Evolutionary conservation across 23 tunicate genomes (phyloP), one percentile per base, ranked within the genome.

Genomic region (Clavelina lepadiformis): DNA sequence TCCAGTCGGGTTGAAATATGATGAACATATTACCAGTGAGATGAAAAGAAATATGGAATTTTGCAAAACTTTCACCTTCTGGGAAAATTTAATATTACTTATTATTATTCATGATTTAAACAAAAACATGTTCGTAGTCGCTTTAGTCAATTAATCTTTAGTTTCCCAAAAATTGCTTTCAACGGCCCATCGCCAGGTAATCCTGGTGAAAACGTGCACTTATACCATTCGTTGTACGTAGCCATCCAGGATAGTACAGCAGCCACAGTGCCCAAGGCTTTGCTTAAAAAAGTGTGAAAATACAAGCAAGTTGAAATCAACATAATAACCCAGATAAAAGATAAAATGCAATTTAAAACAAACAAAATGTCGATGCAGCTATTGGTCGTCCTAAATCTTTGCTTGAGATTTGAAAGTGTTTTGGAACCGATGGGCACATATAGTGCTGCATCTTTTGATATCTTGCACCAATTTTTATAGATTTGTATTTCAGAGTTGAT

Each of bases 171-270:
- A 2, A 80, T 13, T 25, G 51, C 69, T 13, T 63, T 46, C 5
- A 83, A 36, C 23, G 65, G 74, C 11, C 86, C 83, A 49, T 61
- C 15, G 22, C 83, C 92, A 20, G 92, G 92, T 33, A 67, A 18
- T 1, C 72, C 63, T 7, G 83, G 83, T n/a, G 79, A 78, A 13
- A 49, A 45, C 47, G 35, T 56, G 50, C 35, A 22, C 41, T 67
- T 75, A 38, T 51, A 83, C 69, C 72, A 75, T 37, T 76, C 83
- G 38, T 76, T 66, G 72, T 83, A 83, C 19, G 77, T 71, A 3
- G 62, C 73, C 70, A 79, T 68, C 97, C 89, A 81, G 35, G 88
- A 80, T 5, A 75, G 28, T 8, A 89, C 81, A 3, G 71, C 97
- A 33, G 79, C 47, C 18, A 56, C 51, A 1, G 77, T 75, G 28